These are phyloP conservation scores for Rafetus swinhoei DNA, from an alignment of 2,113 vertebrate genomes.

Conservation along the genomic window DNA sequence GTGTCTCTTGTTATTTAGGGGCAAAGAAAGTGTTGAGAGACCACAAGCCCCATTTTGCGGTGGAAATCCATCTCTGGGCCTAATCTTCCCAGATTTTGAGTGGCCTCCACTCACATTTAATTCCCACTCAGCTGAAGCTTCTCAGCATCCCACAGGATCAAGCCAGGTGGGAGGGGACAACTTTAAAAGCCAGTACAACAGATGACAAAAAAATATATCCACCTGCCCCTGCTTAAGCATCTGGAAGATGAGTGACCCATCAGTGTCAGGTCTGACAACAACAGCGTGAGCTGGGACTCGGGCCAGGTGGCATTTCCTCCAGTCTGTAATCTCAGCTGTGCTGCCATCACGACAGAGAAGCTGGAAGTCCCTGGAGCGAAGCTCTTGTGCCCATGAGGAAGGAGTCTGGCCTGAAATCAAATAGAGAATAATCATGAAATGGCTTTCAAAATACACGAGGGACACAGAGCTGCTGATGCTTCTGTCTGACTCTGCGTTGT, in stretches of 20 bases:
- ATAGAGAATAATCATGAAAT: not conserved
- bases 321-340: conserved; percentile 77
- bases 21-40: not conserved
- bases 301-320: conserved; percentile 87
- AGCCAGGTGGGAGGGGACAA: not conserved
- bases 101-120: not conserved
- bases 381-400: conserved; percentile 72
- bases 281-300: conserved; percentile 87
- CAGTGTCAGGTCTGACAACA: conserved; percentile 77
- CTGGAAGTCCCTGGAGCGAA: conserved; percentile 84
- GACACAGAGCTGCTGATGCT: not conserved
- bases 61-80: too few relatives aligned
- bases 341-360: conserved; percentile 88
- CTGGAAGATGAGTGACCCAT: conserved; percentile 79
- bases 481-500: not conserved
- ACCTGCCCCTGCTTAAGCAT: conserved; percentile 89
- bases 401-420: conserved; percentile 77
- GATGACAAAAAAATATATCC: not conserved
- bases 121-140: not conserved
- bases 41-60: not conserved
- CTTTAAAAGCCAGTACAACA: not conserved
- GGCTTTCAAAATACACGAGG: too few relatives aligned
- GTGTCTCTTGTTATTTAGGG: not conserved
- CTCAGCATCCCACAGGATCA: not conserved
- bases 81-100: not conserved